Evolutionary conservation across 2,888 invertebrate species (phyloP).

Genomic region (Drosophila hamatofila): DNA sequence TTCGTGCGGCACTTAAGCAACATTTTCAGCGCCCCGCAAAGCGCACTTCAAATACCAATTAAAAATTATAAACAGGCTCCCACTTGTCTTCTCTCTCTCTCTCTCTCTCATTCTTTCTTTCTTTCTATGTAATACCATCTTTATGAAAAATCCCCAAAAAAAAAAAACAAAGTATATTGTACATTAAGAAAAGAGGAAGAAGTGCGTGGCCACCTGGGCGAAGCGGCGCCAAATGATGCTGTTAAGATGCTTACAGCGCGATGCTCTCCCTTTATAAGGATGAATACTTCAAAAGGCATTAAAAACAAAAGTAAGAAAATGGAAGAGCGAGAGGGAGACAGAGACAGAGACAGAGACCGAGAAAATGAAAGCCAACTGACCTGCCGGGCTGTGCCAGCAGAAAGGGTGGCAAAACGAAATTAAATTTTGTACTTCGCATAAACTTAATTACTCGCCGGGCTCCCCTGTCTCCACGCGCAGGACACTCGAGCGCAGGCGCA

Average conservation of each 20-base stretch:
- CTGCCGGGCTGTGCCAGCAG: constrained; percentile 41
- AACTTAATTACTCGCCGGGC: constrained; percentile 79
- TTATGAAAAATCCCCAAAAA: constrained; percentile 37
- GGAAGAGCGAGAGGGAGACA: not conserved
- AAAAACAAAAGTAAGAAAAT: constrained; percentile 67
- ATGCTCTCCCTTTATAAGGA: constrained; percentile 24
- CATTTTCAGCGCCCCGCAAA: constrained; percentile 39
- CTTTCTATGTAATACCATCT: constrained; percentile 62
- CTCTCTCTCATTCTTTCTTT: not conserved
- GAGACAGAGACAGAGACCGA: not conserved
- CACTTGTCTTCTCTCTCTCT: not conserved
- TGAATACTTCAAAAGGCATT: constrained; percentile 80
- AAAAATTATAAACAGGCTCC: constrained; percentile 73
- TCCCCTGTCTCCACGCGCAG: constrained; percentile 14
- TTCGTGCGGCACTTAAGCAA: constrained; percentile 34
- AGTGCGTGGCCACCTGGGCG: constrained; percentile 76
- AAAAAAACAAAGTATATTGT: constrained; percentile 41
- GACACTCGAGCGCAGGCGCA: constrained; percentile 58
- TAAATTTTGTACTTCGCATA: constrained; percentile 83
- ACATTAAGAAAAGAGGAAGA: constrained; percentile 58
- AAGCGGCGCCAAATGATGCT: constrained; percentile 74
- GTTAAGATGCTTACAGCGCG: constrained; percentile 75
- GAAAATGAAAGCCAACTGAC: constrained; percentile 76
- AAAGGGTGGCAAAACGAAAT: constrained; percentile 80
- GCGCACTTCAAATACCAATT: constrained; percentile 76